phyloP scores from a whole-genome alignment of 1,140 invertebrate species.

The Drosophila equinoxialis region DNA sequence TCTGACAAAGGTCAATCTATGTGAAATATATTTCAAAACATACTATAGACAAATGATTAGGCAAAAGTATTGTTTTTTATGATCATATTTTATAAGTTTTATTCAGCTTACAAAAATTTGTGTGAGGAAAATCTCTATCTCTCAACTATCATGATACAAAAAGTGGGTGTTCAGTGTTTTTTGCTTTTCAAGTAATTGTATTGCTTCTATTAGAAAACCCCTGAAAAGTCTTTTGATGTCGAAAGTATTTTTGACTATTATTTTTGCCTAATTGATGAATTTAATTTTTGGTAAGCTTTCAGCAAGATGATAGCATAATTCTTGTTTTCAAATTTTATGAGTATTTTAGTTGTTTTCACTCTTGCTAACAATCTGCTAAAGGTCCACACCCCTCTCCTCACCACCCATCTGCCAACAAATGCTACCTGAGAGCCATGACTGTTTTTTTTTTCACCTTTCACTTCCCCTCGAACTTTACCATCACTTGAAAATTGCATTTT shows the following conservation, averaged over 20 bases:
- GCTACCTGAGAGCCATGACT: background rate
- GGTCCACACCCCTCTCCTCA: slow-evolving; percentile 3
- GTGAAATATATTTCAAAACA: no score
- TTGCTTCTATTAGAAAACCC: no score
- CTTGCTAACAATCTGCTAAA: slow-evolving; percentile 72
- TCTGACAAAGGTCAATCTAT: no score
- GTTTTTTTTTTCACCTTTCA: background rate
- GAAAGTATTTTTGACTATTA: background rate
- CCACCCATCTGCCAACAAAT: background rate
- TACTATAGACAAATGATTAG: no score
- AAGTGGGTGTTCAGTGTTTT: background rate
- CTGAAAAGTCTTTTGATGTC: no score
- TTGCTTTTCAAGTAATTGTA: no score
- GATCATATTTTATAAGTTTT: no score
- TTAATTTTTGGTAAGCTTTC: background rate
- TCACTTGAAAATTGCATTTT: slow-evolving; percentile 76
- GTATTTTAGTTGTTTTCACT: slow-evolving; percentile 48
- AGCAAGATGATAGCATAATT: slow-evolving; percentile 23
- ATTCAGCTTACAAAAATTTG: no score
- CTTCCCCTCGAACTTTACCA: slow-evolving; percentile 53
- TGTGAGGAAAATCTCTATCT: no score
- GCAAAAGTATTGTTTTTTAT: no score
- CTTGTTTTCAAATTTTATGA: slow-evolving; percentile 11
- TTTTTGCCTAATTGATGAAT: background rate
- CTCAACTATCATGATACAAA: no score